Conservation (phyloP, 2,888 invertebrate genomes). For the Epistrophella euchroma region DNA sequence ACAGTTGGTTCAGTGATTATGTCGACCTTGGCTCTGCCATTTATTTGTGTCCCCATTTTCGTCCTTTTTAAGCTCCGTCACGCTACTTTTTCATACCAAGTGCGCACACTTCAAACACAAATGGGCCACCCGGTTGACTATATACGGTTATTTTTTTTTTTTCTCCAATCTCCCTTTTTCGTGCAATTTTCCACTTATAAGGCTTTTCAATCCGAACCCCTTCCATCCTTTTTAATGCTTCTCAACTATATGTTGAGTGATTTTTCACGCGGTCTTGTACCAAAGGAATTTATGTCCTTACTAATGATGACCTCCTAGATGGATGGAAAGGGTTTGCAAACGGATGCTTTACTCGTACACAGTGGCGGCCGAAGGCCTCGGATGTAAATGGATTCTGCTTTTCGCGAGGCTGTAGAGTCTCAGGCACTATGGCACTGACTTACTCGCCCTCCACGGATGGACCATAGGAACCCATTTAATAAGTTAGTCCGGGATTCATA, state of each 20-base stretch:
- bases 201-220: slow-evolving; percentile 14
- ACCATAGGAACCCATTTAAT: slow-evolving; percentile 34
- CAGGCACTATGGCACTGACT: neutral
- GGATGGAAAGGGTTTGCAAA: slow-evolving; percentile 21
- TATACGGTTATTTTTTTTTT: slow-evolving; percentile 14
- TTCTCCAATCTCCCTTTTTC: slow-evolving; percentile 1
- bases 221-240: neutral
- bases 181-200: slow-evolving; percentile 61
- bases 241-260: slow-evolving; percentile 40
- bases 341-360: neutral
- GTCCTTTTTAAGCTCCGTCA: slow-evolving; percentile 65
- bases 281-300: slow-evolving; percentile 70
- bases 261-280: slow-evolving; percentile 74
- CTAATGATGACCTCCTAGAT: slow-evolving; percentile 58
- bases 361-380: slow-evolving; percentile 28
- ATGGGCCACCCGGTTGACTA: slow-evolving; percentile 61
- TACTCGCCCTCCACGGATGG: slow-evolving; percentile 7
- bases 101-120: slow-evolving; percentile 72
- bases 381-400: slow-evolving; percentile 30
- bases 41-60: slow-evolving; percentile 68
- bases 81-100: slow-evolving; percentile 69
- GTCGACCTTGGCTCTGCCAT: slow-evolving; percentile 74
- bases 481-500: slow-evolving; percentile 41
- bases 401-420: slow-evolving; percentile 7
- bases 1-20: slow-evolving; percentile 62